Percentiles rank a stretch among this genome's conserved stretches.
phyloP scores from a whole-genome alignment of 2,113 vertebrate genomes.

The Oreocharis arfaki region DNA sequence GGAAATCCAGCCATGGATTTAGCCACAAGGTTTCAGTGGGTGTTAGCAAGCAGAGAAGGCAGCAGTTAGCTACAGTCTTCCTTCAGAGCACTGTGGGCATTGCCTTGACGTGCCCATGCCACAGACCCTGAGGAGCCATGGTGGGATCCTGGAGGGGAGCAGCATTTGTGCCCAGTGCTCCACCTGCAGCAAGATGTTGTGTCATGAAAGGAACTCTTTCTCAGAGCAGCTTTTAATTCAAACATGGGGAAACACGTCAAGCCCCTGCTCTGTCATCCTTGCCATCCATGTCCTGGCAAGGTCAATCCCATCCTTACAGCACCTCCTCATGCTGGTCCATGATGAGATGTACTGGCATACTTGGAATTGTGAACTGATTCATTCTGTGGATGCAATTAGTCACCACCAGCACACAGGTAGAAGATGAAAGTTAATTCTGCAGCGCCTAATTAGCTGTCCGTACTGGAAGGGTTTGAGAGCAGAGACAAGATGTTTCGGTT shows the following conservation, averaged over 20 bases:
- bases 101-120: rapidly evolving
- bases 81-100: not conserved
- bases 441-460: not conserved
- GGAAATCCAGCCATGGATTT: not conserved
- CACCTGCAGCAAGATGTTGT: not conserved
- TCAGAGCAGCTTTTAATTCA: not conserved
- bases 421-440: not conserved
- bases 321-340: not conserved
- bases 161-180: not conserved
- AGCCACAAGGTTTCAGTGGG: not conserved
- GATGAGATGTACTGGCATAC: not conserved
- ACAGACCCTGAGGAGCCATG: rapidly evolving
- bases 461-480: not conserved
- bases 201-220: not conserved
- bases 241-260: not conserved
- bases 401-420: not conserved
- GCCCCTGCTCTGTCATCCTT: not conserved
- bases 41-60: not conserved
- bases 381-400: not conserved
- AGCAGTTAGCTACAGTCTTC: not conserved
- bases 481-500: not conserved
- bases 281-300: rapidly evolving
- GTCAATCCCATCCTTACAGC: not conserved
- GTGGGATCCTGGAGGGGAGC: not conserved
- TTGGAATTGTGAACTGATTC: not conserved